phyloP scores from a whole-genome alignment of 2,888 invertebrate species.

The Schizotus pectinicornis region DNA sequence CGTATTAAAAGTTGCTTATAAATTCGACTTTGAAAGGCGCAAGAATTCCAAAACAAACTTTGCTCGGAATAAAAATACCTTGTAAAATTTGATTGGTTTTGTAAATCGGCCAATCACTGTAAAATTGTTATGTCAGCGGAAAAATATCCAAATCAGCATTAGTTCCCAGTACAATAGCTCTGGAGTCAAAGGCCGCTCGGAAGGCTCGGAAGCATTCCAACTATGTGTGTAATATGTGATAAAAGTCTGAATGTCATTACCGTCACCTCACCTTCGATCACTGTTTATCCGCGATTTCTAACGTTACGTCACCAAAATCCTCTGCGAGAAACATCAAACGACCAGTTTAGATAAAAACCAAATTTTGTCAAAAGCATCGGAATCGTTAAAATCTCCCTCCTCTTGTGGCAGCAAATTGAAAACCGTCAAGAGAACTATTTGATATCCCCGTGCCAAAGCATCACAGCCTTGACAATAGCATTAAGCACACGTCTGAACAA shows the following conservation, averaged over 20 bases:
- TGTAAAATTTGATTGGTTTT: conserved; percentile 18
- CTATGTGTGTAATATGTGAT: too few species aligned
- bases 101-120: conserved; percentile 18
- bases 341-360: too few species aligned
- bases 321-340: too few species aligned
- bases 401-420: too few species aligned
- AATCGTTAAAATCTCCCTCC: conserved; percentile 1
- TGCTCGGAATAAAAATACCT: conserved; percentile 11
- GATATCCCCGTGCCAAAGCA: conserved; percentile 2
- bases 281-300: neutral
- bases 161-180: too few species aligned
- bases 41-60: conserved; percentile 36
- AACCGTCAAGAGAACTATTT: too few species aligned
- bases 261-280: neutral
- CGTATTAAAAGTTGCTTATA: conserved; percentile 40
- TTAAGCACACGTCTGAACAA: conserved; percentile 42
- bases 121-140: conserved; percentile 12
- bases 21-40: conserved; percentile 29
- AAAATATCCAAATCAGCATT: neutral
- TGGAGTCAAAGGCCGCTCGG: too few species aligned
- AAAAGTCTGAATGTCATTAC: too few species aligned
- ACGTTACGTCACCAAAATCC: too few species aligned
- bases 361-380: neutral
- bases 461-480: conserved; percentile 30
- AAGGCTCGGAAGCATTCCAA: too few species aligned